phyloP scores from a whole-genome alignment of 2,113 vertebrate genomes.

The Chionomys nivalis region DNA sequence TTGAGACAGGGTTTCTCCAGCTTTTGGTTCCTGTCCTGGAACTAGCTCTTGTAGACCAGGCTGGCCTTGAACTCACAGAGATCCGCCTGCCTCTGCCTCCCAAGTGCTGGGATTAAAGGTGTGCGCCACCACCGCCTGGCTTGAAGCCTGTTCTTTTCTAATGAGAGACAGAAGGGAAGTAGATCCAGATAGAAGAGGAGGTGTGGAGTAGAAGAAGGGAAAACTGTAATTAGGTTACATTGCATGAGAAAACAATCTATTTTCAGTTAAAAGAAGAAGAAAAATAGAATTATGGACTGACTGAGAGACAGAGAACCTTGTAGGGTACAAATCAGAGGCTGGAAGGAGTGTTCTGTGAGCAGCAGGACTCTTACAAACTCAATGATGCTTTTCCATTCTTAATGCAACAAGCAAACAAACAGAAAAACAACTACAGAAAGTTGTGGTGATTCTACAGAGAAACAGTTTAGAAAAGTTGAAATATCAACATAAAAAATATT shows the following conservation, averaged over 20 bases:
- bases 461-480: conserved; percentile 43
- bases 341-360: conserved; percentile 1
- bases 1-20: no score
- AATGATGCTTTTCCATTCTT: neutral
- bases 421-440: neutral
- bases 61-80: no score
- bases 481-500: neutral
- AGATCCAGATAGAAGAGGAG: neutral
- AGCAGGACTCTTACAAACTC: neutral
- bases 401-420: neutral
- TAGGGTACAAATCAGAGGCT: neutral
- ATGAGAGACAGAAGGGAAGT: neutral
- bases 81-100: no score
- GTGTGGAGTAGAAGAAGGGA: neutral
- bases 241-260: neutral
- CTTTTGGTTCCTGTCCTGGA: no score
- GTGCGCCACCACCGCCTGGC: no score
- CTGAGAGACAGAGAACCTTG: neutral
- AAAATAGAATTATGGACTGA: neutral
- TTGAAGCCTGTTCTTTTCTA: neutral
- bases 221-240: neutral
- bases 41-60: no score
- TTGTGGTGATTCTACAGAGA: neutral
- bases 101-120: no score
- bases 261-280: neutral